These are phyloP conservation scores for Melanocharis versteri DNA, from an alignment of 2,113 vertebrate species.

Conservation along the genomic window DNA sequence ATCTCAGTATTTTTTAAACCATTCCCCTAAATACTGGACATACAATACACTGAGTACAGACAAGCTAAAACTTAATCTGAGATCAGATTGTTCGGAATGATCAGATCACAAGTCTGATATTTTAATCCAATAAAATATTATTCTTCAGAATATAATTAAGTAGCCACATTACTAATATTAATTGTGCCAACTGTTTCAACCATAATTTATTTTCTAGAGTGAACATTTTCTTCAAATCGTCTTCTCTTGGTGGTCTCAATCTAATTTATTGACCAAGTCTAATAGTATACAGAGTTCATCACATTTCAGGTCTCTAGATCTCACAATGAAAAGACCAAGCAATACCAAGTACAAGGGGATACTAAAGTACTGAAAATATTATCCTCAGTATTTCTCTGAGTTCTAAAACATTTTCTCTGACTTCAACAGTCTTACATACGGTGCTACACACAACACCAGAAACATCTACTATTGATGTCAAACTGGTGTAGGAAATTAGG, in stretches of 20 bases:
- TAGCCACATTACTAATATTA: not conserved
- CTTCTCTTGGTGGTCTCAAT: not conserved
- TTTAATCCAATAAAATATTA: not conserved
- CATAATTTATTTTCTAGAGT: not conserved
- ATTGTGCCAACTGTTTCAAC: not conserved
- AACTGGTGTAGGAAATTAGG: not conserved
- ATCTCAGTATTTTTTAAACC: not conserved
- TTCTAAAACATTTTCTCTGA: not conserved
- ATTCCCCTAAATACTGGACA: not conserved
- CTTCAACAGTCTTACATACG: not conserved
- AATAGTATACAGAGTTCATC: not conserved
- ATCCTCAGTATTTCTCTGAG: not conserved
- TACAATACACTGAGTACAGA: not conserved
- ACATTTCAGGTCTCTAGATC: not conserved
- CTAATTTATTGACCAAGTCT: not conserved
- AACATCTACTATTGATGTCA: not conserved
- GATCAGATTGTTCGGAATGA: not conserved
- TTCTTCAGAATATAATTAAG: not conserved
- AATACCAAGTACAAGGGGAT: not conserved
- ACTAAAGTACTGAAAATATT: not conserved
- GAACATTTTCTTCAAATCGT: not conserved
- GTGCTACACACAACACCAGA: not conserved
- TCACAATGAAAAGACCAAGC: not conserved
- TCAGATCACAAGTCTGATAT: not conserved
- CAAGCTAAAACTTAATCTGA: not conserved